Base-by-base conservation (phyloP, 2,113 vertebrate species). In the Rana temporaria region DNA sequence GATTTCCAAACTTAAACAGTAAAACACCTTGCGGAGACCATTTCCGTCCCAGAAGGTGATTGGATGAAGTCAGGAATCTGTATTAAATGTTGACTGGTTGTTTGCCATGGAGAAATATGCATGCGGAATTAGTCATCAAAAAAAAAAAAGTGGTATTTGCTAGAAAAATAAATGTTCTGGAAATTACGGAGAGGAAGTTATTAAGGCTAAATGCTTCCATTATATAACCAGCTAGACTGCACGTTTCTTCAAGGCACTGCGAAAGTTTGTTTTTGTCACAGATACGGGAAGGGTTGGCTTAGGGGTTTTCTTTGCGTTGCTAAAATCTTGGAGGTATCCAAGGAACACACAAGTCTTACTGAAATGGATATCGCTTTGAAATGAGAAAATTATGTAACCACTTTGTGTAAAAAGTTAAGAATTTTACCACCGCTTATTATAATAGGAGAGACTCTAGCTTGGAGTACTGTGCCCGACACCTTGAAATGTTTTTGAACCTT, bases 121-220 rank as follows among this genome's bases (percentile, higher is more conserved):
- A n/a, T 69, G 34, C 16, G 0, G 19, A 18, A 48, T 72, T 42
- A 38, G 75, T 53, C 38, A 34, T 7, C 34, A 64, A 5, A 22
- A 19, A 6, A 57, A 63, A 65, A 64, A 18, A 22, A 55, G 63
- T n/a, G 26, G 22, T 18, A 7, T 15, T 3, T 15, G 42, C 19
- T 66, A n/a, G 14, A 78, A 18, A 60, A 53, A 65, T 14, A 78
- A 78, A 20, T 14, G 26, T 62, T 63, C 56, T 24, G 67, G 67
- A 81, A 56, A 65, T 73, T 14, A 63, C 56, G 26, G 24, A 32
- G 42, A 38, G 59, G 68, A 81, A 73, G 79, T 56, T 6, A 72
- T 81, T 63, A 81, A 11, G 22, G 12, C 38, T 71, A 63, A 81
- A 65, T 73, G 48, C 59, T 34, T 64, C 79, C 79, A 38, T 64